These are phyloP conservation scores for Plutella xylostella DNA, from an alignment of 2,888 invertebrate species.

Conservation along the genomic window DNA sequence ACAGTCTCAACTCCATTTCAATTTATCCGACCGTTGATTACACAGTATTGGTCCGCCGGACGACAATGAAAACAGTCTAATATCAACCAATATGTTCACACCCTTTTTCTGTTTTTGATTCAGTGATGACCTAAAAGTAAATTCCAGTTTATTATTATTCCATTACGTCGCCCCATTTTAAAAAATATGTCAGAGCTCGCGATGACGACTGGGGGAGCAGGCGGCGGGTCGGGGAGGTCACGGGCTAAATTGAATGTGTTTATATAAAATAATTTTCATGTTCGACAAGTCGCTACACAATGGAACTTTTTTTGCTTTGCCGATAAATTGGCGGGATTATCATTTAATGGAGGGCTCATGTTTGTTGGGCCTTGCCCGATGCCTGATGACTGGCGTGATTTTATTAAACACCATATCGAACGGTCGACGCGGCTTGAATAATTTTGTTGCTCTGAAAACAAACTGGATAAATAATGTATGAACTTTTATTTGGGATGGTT, in stretches of 20 bases:
- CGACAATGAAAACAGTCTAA: slow-evolving; percentile 60
- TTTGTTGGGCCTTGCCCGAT: slow-evolving; percentile 60
- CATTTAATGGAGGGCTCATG: slow-evolving; percentile 70
- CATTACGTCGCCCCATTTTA: slow-evolving; percentile 66
- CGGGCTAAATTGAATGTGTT: slow-evolving; percentile 62
- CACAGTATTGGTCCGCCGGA: slow-evolving; percentile 60
- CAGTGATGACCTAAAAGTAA: slow-evolving; percentile 67
- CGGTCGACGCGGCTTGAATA: slow-evolving; percentile 36
- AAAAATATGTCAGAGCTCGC: slow-evolving; percentile 64
- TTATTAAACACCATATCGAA: slow-evolving; percentile 56
- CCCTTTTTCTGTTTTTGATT: slow-evolving; percentile 63
- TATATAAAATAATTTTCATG: slow-evolving; percentile 70
- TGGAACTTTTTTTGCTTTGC: slow-evolving; percentile 59
- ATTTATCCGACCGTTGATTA: slow-evolving; percentile 63
- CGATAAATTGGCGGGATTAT: slow-evolving; percentile 69
- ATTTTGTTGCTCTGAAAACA: slow-evolving; percentile 35
- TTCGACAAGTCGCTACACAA: slow-evolving; percentile 66
- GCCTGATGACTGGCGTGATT: slow-evolving; percentile 65
- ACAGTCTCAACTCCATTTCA: slow-evolving; percentile 51
- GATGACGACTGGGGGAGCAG: slow-evolving; percentile 57
- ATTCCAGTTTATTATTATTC: slow-evolving; percentile 71
- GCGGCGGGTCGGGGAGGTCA: slow-evolving; percentile 40
- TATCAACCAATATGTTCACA: slow-evolving; percentile 63
- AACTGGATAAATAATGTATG: slow-evolving; percentile 39
- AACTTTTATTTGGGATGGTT: slow-evolving; percentile 43